Evolutionary conservation across 2,113 vertebrate species (phyloP), one percentile per base, ranked within the genome.

Genomic region (Ranitomeya variabilis): DNA sequence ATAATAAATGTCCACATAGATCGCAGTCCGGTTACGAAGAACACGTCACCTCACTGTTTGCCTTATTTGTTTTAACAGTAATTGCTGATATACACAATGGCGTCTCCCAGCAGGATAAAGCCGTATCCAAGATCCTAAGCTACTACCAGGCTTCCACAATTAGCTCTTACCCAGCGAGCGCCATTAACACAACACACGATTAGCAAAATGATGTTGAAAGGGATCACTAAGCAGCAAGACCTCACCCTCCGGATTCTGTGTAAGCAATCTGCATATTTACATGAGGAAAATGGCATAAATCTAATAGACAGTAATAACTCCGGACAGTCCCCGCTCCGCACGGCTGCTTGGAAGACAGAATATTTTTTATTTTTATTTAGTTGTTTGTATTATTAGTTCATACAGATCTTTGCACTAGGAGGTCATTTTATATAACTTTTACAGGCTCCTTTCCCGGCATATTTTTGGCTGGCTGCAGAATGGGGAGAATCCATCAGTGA

Each of bases 231-330:
- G 67, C 51, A 59, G 13, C 83, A 26, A 59, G 83, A 74, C 54
- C 67, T 16, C 83, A 26, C 57, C 7, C 54, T 60, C 52, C 19
- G 83, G 16, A 31, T 59, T 11, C 59, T 16, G 11, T 60, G 55
- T 81, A 62, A 60, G 23, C 57, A 67, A 51, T n/a, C 18, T 54
- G 83, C n/a, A 54, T 21, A 74, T 73, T 18, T 73, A 54, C 51
- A 18, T 31, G 16, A 59, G 5, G 23, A 85, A 19, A 31, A 23
- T 59, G 3, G 21, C 26, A 13, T 14, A 10, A 62, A 60, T 6
- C 80, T 21, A 83, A 64, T 6, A 79, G 76, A 79, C 76, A 79
- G 23, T 79, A 21, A 79, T 52, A 57, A 54, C 21, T 79, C 52
- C 45, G 21, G 64, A 66, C 64, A n/a, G 10, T 57, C 19, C 16